Evolutionary conservation across 2,113 vertebrate species (phyloP), one percentile per base, ranked within the genome.

Genomic region (Brachyhypopomus occidentalis): DNA sequence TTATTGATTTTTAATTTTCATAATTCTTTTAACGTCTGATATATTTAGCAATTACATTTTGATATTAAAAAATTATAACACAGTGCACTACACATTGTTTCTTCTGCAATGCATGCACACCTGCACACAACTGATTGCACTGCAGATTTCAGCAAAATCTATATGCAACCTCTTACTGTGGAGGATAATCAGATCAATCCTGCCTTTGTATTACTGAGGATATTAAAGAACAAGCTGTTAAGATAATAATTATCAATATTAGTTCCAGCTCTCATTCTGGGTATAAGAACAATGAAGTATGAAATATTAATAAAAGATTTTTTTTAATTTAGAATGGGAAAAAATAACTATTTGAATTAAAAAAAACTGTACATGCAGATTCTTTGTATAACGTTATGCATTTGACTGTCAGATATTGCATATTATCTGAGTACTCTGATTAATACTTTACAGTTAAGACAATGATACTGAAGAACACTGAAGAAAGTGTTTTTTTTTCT

Each of bases 31-130:
- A 36, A 67, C 36, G 20, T 60, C 4, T 60, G 5, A 22, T 60
- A 60, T 60, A 60, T 5, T 60, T n/a, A 60, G 58, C 19, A 60
- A 60, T 60, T 67, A 20, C 17, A 67, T 36, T 67, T 36, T 20
- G 27, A 67, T 66, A 66, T 66, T 19, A 36, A 17, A 66, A 9
- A 27, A n/a, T 63, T 63, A 8, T 27, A 66, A 36, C 5, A 23
- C n/a, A 69, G 36, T 38, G 64, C 16, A 69, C 17, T 69, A 38
- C 17, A 69, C 34, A 69, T 69, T 38, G 19, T 9, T 38, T 70
- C 9, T 52, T 14, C 45, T 70, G 34, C 36, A 70, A 41, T 41
- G 34, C 66, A 70, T 70, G 66, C 66, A 70, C 34, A 41, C 34
- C 36, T n/a, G 66, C 19, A 38, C 34, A 69, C 45, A 52, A 52